These are phyloP conservation scores for Aldrovandia affinis DNA, from an alignment of 2,797 vertebrate species.

Conservation along the genomic window DNA sequence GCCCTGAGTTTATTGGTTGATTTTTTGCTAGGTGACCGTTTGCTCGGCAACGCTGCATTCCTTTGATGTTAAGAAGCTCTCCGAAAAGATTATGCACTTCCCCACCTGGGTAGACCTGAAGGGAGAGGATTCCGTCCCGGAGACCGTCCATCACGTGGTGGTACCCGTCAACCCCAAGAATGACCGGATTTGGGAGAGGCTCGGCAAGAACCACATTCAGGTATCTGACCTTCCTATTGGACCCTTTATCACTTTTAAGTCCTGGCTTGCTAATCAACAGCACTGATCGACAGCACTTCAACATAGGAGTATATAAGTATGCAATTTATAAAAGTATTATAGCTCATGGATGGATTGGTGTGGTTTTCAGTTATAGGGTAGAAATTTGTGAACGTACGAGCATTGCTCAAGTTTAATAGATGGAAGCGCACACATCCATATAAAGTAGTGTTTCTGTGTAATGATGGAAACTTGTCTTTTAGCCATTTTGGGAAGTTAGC, in stretches of 20 bases:
- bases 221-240: slow-evolving; percentile 60
- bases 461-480: not conserved
- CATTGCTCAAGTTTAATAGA: not conserved
- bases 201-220: slow-evolving; percentile 86
- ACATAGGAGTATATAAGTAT: too few species aligned
- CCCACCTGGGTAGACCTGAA: slow-evolving; percentile 98
- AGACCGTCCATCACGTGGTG: slow-evolving; percentile 95
- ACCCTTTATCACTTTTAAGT: not conserved
- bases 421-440: not conserved
- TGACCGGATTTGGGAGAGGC: slow-evolving; percentile 89
- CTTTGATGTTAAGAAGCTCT: slow-evolving; percentile 97
- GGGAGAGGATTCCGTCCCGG: slow-evolving; percentile 96
- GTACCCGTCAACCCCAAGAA: slow-evolving; percentile 90
- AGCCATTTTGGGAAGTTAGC: too few species aligned
- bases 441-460: not conserved
- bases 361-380: not conserved
- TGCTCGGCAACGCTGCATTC: slow-evolving; percentile 97
- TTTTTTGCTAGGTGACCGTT: slow-evolving; percentile 85
- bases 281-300: not conserved
- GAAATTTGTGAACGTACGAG: not conserved
- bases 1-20: not conserved
- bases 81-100: slow-evolving; percentile 98
- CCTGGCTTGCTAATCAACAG: not conserved
- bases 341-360: not conserved
- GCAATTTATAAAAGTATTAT: not conserved